Evolutionary conservation across 2,113 vertebrate genomes (phyloP).

Genomic region (Channa argus): DNA sequence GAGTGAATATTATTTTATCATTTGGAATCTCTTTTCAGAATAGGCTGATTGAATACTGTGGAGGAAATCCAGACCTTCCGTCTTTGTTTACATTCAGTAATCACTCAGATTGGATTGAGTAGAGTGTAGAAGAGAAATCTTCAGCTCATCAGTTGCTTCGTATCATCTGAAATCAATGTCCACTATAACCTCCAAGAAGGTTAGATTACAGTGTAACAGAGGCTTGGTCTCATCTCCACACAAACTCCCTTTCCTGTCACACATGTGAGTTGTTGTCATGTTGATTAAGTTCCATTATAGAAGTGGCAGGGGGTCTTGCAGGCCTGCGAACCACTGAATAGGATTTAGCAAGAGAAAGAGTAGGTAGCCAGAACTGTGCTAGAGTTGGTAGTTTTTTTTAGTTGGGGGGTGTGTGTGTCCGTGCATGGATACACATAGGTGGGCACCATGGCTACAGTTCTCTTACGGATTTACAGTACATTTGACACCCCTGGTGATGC

Average conservation of each 20-base stretch:
- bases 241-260: slow-evolving; percentile 23
- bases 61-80: background rate
- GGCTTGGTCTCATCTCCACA: slow-evolving; percentile 5
- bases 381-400: background rate
- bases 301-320: slow-evolving; percentile 49
- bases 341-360: slow-evolving; percentile 39
- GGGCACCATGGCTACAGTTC: slow-evolving; percentile 26
- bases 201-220: slow-evolving; percentile 30
- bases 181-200: background rate
- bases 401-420: slow-evolving; percentile 1
- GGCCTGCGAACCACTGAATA: slow-evolving; percentile 50
- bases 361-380: slow-evolving; percentile 18
- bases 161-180: slow-evolving; percentile 4
- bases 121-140: background rate
- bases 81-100: background rate
- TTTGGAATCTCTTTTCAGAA: background rate
- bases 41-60: background rate
- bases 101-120: background rate
- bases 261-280: slow-evolving; percentile 71
- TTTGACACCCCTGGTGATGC: slow-evolving; percentile 38
- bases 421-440: background rate
- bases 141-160: background rate
- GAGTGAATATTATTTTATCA: background rate
- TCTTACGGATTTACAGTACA: slow-evolving; percentile 51
- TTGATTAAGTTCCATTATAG: slow-evolving; percentile 70